Conservation (phyloP, 1,140 invertebrate genomes). For the Listronotus bonariensis region DNA sequence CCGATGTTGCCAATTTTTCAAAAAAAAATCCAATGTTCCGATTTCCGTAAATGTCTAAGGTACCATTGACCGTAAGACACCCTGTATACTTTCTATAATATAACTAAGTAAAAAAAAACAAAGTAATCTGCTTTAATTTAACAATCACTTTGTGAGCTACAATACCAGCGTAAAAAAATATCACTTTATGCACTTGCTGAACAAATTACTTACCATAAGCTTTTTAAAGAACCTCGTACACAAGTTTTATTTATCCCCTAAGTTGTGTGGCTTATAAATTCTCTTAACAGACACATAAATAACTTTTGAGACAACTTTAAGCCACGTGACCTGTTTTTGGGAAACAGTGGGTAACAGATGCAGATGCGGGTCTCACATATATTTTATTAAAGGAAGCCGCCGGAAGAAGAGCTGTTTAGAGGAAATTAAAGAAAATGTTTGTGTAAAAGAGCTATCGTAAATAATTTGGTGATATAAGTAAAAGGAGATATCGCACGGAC, state of each 20-base stretch:
- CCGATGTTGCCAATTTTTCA: too few species aligned
- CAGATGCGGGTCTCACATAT: constrained; percentile 26
- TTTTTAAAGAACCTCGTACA: too few species aligned
- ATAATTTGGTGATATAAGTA: background rate
- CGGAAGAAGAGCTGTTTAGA: constrained; percentile 1
- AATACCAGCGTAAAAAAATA: too few species aligned
- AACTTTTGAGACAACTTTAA: constrained; percentile 25
- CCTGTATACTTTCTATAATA: too few species aligned
- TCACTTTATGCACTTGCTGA: too few species aligned
- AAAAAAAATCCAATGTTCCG: too few species aligned
- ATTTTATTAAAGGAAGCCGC: constrained; percentile 18
- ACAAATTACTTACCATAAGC: too few species aligned
- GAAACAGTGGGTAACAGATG: constrained; percentile 20
- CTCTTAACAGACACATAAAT: constrained; percentile 31
- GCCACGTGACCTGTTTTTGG: constrained; percentile 22
- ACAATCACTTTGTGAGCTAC: too few species aligned
- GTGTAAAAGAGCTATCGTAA: constrained; percentile 16
- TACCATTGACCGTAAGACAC: too few species aligned
- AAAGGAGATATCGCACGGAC: background rate
- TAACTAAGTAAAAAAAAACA: too few species aligned
- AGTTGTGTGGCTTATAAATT: constrained; percentile 30
- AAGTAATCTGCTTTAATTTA: too few species aligned
- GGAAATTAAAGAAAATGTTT: constrained; percentile 22
- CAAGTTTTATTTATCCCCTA: constrained; percentile 15
- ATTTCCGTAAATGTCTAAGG: too few species aligned